Evolutionary conservation across 2,113 vertebrate genomes (phyloP).

Genomic region (Gulo gulo): DNA sequence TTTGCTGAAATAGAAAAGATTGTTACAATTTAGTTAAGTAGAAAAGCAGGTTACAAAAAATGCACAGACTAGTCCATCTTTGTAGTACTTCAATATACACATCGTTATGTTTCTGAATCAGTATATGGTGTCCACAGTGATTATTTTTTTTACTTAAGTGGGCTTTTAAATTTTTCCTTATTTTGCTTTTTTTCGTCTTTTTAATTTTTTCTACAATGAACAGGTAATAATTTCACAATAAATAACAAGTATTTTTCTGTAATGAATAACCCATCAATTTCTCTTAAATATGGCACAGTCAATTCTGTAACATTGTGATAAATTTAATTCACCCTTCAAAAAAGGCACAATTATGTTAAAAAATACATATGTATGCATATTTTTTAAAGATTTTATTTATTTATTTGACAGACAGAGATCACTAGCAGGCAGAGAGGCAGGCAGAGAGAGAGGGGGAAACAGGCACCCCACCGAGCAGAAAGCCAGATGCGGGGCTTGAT

Average conservation of each 20-base stretch:
- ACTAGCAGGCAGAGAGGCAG: too few species aligned
- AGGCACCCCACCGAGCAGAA: too few species aligned
- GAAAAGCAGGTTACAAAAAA: background rate
- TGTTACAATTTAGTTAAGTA: background rate
- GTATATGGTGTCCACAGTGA: background rate
- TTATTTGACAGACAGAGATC: too few species aligned
- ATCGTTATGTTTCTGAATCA: background rate
- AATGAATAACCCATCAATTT: background rate
- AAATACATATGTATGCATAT: background rate
- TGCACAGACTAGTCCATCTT: background rate
- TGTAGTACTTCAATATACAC: background rate
- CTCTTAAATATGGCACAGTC: background rate
- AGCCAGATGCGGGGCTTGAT: too few species aligned
- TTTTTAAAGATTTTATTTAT: too few species aligned
- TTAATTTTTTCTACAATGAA: background rate
- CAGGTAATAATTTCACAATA: background rate
- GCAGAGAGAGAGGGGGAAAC: too few species aligned
- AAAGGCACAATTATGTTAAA: background rate
- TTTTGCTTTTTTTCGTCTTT: background rate
- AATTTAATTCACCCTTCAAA: background rate
- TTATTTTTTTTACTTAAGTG: background rate
- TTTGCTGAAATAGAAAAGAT: background rate
- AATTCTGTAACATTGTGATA: background rate
- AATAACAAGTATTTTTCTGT: background rate
- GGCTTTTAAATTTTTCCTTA: background rate